Evolutionary conservation across 1,140 invertebrate species (phyloP).

Genomic region (Calephelis virginiensis): DNA sequence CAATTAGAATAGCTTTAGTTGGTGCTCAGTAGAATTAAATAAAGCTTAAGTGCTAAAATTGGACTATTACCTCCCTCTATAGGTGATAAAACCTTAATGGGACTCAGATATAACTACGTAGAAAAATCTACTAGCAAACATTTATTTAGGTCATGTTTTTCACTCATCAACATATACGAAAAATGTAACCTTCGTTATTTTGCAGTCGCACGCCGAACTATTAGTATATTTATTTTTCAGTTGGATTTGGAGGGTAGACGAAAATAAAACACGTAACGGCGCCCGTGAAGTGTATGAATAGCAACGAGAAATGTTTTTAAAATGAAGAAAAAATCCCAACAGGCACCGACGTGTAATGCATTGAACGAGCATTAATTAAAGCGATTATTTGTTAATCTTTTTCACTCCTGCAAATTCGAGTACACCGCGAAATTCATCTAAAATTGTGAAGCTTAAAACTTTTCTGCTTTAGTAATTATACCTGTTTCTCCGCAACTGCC

Average conservation of each 20-base stretch:
- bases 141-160: too few species aligned
- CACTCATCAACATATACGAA: too few species aligned
- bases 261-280: neutral
- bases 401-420: constrained; percentile 28
- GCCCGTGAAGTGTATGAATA: neutral
- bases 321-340: constrained; percentile 9
- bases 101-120: too few species aligned
- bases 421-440: constrained; percentile 32
- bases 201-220: neutral
- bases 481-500: constrained; percentile 38
- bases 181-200: too few species aligned
- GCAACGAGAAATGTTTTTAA: neutral
- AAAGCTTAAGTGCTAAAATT: too few species aligned
- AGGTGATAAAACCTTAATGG: too few species aligned
- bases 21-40: too few species aligned
- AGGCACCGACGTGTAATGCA: constrained; percentile 18
- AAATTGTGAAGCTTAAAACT: constrained; percentile 28
- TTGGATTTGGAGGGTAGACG: neutral
- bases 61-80: too few species aligned
- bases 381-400: constrained; percentile 29
- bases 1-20: too few species aligned
- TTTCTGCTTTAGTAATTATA: constrained; percentile 36
- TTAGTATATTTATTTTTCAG: neutral
- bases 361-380: constrained; percentile 21
- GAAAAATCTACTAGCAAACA: too few species aligned